Conservation (phyloP, 30 jellyfish, hydroid and myxozoan genomes). For the Rhopilema esculentum region DNA sequence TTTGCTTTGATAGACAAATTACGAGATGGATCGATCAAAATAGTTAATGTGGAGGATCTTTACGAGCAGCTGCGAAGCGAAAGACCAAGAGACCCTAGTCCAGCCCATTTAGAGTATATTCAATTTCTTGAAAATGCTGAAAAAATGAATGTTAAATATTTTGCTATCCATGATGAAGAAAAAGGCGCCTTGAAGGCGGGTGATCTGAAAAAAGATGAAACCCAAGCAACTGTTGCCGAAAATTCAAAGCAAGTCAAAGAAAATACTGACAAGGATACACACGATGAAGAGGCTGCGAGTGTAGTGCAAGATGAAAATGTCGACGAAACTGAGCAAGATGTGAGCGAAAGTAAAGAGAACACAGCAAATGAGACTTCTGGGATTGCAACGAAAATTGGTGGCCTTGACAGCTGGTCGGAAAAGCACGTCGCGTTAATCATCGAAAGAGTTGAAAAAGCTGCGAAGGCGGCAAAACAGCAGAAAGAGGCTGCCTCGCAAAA, state of each 20-base stretch:
- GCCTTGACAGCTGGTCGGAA: slow-evolving; percentile 42
- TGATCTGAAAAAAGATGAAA: neutral
- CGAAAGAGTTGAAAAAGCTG: slow-evolving; percentile 55
- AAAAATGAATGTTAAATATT: slow-evolving; percentile 61
- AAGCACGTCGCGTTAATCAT: slow-evolving; percentile 39
- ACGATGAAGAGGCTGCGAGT: neutral
- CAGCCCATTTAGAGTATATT: slow-evolving; percentile 45
- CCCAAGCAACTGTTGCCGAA: neutral
- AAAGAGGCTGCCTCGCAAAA: slow-evolving; percentile 57
- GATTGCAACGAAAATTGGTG: neutral
- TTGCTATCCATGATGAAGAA: slow-evolving; percentile 40
- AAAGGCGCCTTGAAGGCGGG: neutral
- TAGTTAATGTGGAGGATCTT: slow-evolving; percentile 48
- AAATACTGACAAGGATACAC: neutral
- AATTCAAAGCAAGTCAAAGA: neutral
- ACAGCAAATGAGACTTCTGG: neutral
- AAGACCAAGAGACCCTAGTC: slow-evolving; percentile 35
- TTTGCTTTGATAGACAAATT: slow-evolving; percentile 39
- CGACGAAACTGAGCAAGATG: neutral
- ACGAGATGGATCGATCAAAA: slow-evolving; percentile 45
- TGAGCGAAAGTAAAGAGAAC: neutral
- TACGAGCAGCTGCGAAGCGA: slow-evolving; percentile 43
- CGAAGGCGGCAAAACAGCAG: slow-evolving; percentile 55
- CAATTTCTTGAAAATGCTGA: slow-evolving; percentile 63
- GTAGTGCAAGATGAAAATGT: neutral